Base-by-base conservation (phyloP, 2,888 invertebrate species). In the Lamellibrachia columna region DNA sequence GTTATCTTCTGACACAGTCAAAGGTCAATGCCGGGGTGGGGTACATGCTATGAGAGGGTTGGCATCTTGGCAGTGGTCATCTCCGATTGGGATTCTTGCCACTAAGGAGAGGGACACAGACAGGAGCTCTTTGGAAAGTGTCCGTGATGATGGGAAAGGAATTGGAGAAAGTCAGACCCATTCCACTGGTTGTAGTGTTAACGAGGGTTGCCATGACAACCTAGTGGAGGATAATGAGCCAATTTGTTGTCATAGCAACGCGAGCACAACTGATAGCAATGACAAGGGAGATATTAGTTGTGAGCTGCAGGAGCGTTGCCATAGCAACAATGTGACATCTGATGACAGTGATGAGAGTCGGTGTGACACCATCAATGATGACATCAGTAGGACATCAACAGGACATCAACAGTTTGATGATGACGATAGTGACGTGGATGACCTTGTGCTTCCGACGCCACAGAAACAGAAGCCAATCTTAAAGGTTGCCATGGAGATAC, bases 401-500 rank as follows among this genome's bases (percentile, higher is more conserved):
- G 22, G 15, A 15, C 75, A 4, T 22, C 75, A 15, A 75, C 75
- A 15, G n/a, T 15, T 15, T 75, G 75, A 22, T 22, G 22, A 6
- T 15, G 75, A 75, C 75, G 15, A 15, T 22, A 75, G 22, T 15
- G 75, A 75, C 22, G 75, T 75, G 3, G 75, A 75, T n/a, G 75
- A 75, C 75, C n/a, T 75, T n/a, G 22, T 75, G 6, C 75, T 75
- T 75, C 75, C 75, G 22, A 75, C 75, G 2, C 75, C 75, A 22
- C 75, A 75, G 75, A 75, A 75, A 75, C 75, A 75, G 75, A 75
- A 75, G n/a, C 75, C 75, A 11, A 75, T 75, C 22, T 75, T 75
- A 75, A 75, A 11, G 22, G 75, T 75, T 75, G 75, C 75, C 22
- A 75, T 75, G 75, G 75, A 75, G 22, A 75, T 75, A 75, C 75